phyloP scores from a whole-genome alignment of 2,113 vertebrate species.

The Ranitomeya variabilis region DNA sequence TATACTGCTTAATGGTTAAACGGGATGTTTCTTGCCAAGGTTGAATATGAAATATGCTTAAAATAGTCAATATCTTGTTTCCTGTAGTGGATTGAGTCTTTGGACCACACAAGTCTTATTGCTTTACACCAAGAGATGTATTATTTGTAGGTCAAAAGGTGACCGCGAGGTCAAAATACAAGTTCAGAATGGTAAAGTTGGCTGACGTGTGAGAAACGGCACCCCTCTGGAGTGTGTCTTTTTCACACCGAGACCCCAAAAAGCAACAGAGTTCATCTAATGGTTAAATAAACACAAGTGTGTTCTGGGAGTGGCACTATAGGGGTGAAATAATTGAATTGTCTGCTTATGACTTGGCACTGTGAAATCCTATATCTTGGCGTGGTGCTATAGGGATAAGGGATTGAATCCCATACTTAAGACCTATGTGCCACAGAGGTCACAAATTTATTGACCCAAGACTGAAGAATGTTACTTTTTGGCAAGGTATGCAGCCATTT shows the following conservation, averaged over 20 bases:
- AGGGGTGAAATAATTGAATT: not conserved
- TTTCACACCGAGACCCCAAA: conserved; percentile 31
- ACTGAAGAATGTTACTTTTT: not conserved
- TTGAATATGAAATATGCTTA: not conserved
- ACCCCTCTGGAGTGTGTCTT: conserved; percentile 42
- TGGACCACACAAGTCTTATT: not conserved
- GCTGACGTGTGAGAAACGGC: conserved; percentile 22
- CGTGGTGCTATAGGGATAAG: not conserved
- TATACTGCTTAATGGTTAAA: not conserved
- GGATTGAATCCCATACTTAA: not conserved
- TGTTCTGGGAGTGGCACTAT: not conserved
- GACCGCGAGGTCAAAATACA: conserved; percentile 48
- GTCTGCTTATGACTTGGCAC: not conserved
- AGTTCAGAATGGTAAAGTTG: conserved; percentile 34
- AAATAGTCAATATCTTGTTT: not conserved
- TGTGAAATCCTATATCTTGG: not conserved
- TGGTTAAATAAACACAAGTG: conserved; percentile 44
- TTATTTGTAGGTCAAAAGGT: conserved; percentile 35
- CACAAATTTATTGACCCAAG: not conserved
- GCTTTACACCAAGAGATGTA: not conserved
- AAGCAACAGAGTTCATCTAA: conserved; percentile 40
- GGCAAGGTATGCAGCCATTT: not conserved
- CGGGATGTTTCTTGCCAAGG: not conserved
- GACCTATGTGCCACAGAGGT: not conserved
- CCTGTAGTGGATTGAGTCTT: not conserved